These are phyloP conservation scores for Petaurus breviceps DNA, from an alignment of 2,113 vertebrate genomes.

Conservation along the genomic window DNA sequence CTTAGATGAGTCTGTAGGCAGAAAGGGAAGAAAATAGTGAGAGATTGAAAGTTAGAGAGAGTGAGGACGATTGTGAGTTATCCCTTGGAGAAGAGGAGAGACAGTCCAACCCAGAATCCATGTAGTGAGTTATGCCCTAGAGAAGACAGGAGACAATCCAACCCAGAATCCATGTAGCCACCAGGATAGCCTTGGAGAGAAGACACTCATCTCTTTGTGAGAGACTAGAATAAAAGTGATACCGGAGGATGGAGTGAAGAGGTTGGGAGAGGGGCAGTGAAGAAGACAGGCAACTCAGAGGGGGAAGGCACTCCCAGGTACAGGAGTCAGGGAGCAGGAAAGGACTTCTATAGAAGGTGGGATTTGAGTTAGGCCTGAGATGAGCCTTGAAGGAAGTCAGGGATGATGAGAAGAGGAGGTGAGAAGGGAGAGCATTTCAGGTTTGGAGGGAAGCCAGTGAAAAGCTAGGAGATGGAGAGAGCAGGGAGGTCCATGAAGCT, in stretches of 20 bases:
- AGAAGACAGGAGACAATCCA: not conserved
- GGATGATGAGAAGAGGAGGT: not conserved
- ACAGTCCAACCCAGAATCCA: not conserved
- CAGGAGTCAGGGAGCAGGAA: not conserved
- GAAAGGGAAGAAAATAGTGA: not conserved
- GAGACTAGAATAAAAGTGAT: not conserved
- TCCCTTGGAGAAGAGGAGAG: not conserved
- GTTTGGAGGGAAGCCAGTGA: not conserved
- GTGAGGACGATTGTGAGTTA: not conserved
- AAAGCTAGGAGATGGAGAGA: not conserved
- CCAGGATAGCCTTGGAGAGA: not conserved
- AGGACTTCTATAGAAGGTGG: not conserved
- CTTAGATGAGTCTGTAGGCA: not conserved
- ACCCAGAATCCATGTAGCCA: not conserved
- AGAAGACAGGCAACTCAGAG: not conserved
- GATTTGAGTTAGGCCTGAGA: not conserved
- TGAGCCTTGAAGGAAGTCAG: not conserved
- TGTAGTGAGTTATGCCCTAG: not conserved
- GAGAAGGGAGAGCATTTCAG: not conserved
- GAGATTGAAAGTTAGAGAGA: not conserved
- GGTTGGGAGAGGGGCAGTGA: not conserved
- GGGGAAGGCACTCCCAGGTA: not conserved
- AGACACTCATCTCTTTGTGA: not conserved
- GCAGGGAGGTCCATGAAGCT: not conserved
- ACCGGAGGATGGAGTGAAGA: not conserved